These are phyloP conservation scores for Actenoides lindsayi DNA, from an alignment of 2,113 vertebrate genomes.

Conservation along the genomic window DNA sequence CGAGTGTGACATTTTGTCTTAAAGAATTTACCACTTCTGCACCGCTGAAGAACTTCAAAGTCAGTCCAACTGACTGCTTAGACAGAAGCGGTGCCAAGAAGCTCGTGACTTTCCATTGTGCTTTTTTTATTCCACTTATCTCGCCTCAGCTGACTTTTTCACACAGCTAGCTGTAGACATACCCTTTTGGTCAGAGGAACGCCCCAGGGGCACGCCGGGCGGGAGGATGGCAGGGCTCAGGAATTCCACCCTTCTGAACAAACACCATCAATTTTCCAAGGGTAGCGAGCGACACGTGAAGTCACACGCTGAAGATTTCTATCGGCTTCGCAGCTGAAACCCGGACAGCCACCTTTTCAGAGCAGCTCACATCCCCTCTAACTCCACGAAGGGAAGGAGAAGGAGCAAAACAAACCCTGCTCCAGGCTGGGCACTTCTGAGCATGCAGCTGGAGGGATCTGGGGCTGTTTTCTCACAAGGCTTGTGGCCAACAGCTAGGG, in stretches of 20 bases:
- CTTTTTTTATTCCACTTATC: background rate
- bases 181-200: background rate
- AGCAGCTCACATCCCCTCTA: background rate
- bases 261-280: background rate
- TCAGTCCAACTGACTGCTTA: background rate
- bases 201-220: background rate
- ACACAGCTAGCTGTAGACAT: background rate
- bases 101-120: background rate
- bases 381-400: background rate
- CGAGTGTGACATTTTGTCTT: background rate
- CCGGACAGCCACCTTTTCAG: fast-evolving
- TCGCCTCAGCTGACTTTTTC: background rate
- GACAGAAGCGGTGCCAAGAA: background rate
- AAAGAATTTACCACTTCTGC: background rate
- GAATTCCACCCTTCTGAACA: background rate
- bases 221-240: background rate
- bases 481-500: background rate
- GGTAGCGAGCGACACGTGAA: fast-evolving
- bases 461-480: fast-evolving
- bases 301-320: background rate
- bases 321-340: background rate
- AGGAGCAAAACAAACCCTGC: fast-evolving
- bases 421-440: background rate
- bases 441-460: background rate
- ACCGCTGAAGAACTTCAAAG: background rate